phyloP scores from a whole-genome alignment of 2,888 invertebrate genomes.

The Epirrita christyi region DNA sequence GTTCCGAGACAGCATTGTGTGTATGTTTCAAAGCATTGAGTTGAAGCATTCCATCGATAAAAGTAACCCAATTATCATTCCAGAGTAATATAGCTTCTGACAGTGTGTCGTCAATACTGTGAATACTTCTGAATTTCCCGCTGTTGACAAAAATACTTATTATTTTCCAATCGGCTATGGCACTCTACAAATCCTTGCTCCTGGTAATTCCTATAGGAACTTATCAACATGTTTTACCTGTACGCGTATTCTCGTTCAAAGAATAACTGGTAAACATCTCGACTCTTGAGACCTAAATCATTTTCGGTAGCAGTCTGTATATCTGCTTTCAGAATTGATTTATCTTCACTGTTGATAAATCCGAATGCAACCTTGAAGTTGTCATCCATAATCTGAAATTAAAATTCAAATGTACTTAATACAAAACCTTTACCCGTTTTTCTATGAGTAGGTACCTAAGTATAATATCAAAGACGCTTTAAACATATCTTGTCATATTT shows the following conservation, averaged over 20 bases:
- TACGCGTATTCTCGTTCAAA: slow-evolving; percentile 24
- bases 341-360: slow-evolving; percentile 16
- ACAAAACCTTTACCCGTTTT: no score
- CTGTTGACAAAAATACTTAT: slow-evolving; percentile 38
- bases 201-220: no score
- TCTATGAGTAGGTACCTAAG: no score
- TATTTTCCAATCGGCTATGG: no score
- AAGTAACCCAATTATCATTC: slow-evolving; percentile 92
- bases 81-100: slow-evolving; percentile 76
- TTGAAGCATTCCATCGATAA: slow-evolving; percentile 93
- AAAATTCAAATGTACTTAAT: no score
- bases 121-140: slow-evolving; percentile 51
- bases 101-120: slow-evolving; percentile 36
- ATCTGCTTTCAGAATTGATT: background rate
- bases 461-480: no score
- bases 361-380: slow-evolving; percentile 20
- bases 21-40: slow-evolving; percentile 86
- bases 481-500: no score
- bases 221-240: slow-evolving; percentile 17
- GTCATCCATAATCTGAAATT: slow-evolving; percentile 19
- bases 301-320: background rate
- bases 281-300: slow-evolving; percentile 2
- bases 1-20: slow-evolving; percentile 85
- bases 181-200: no score
- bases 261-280: slow-evolving; percentile 25